Conservation (phyloP, 1,140 invertebrate species). For the Cydia fagiglandana region DNA sequence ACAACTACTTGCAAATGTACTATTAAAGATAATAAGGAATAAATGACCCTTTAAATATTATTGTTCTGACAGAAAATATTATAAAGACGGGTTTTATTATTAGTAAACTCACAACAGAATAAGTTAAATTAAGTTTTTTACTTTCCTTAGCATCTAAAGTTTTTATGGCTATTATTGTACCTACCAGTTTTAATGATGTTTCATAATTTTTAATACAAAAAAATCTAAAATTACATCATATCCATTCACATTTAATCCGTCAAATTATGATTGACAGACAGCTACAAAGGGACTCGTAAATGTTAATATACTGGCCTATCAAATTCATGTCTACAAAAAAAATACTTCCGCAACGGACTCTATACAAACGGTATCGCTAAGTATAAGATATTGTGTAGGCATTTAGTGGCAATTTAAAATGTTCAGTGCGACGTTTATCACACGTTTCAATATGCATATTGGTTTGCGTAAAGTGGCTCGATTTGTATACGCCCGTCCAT, state of each 20-base stretch:
- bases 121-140: too few species aligned
- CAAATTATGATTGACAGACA: constrained; percentile 7
- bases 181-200: neutral
- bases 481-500: neutral
- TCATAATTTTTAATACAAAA: neutral
- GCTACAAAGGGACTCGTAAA: constrained; percentile 2
- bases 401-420: constrained; percentile 17
- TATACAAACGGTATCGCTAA: constrained; percentile 3
- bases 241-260: too few species aligned
- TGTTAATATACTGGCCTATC: constrained; percentile 7
- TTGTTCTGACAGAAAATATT: too few species aligned
- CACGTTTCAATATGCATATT: constrained; percentile 25
- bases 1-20: too few species aligned
- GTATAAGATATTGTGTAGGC: constrained; percentile 10
- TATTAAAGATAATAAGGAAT: too few species aligned
- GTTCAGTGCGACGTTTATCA: constrained; percentile 13
- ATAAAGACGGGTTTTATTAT: too few species aligned
- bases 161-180: too few species aligned
- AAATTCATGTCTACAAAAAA: constrained; percentile 3
- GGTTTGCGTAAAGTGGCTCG: constrained; percentile 18
- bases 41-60: too few species aligned
- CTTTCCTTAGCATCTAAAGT: too few species aligned
- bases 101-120: too few species aligned
- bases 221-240: too few species aligned
- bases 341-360: neutral